Conservation (phyloP, 2,888 invertebrate species). For the Galerucella nymphaeae region DNA sequence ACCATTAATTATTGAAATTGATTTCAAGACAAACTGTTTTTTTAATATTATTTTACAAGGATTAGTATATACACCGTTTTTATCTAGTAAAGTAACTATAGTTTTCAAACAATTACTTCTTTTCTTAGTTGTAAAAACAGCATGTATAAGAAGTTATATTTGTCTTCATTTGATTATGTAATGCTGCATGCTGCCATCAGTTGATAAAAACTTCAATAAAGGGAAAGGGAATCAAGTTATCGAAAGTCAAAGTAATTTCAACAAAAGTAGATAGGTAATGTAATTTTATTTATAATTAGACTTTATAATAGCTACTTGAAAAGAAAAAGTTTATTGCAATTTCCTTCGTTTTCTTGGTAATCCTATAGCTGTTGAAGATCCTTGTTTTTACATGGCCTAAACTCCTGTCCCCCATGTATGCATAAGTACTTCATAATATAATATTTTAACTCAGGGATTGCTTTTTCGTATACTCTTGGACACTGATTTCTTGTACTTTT, state of each 20-base stretch:
- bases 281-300: neutral
- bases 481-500: no score
- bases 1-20: neutral
- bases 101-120: neutral
- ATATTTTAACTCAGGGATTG: neutral
- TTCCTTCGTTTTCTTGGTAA: neutral
- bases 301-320: neutral
- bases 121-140: neutral
- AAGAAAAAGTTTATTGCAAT: neutral
- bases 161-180: neutral
- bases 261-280: constrained; percentile 1
- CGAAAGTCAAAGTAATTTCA: constrained; percentile 1
- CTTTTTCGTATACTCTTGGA: neutral
- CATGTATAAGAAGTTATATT: neutral
- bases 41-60: neutral
- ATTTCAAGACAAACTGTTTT: neutral
- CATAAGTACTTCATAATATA: neutral
- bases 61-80: neutral
- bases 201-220: neutral
- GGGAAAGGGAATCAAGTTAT: neutral
- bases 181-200: neutral
- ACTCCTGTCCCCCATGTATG: neutral
- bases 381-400: neutral
- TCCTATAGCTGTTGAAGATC: neutral
- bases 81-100: neutral